Evolutionary conservation across 1,140 invertebrate genomes (phyloP).

Genomic region (Hormaphis cornu): DNA sequence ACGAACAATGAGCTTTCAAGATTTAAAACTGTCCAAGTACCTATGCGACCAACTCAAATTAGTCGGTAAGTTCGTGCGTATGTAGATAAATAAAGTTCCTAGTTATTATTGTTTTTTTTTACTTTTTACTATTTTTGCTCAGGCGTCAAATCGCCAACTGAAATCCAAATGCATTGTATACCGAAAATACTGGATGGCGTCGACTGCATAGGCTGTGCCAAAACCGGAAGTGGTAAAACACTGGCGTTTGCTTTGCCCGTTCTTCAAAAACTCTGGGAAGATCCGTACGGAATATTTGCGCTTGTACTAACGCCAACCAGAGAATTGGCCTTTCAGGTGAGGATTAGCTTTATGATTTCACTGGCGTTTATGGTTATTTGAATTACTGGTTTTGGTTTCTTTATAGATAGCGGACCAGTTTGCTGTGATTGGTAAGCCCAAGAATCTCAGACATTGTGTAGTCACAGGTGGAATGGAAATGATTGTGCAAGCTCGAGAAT

Average conservation of each 20-base stretch:
- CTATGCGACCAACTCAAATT: constrained; percentile 10
- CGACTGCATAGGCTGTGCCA: constrained; percentile 89
- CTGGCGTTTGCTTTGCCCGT: constrained; percentile 94
- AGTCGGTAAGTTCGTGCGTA: not conserved
- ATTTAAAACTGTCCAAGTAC: constrained; percentile 1
- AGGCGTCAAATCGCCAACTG: constrained; percentile 73
- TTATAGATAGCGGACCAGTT: constrained; percentile 87
- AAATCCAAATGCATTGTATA: constrained; percentile 76
- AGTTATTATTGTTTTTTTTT: not conserved
- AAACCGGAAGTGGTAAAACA: constrained; percentile 97
- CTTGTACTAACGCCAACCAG: constrained; percentile 92
- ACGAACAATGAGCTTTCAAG: not conserved
- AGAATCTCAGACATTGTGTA: constrained; percentile 69
- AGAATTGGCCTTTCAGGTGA: constrained; percentile 77
- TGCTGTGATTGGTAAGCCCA: constrained; percentile 71
- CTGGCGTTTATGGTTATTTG: not conserved
- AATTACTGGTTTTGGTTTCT: constrained; percentile 10
- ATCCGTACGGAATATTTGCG: constrained; percentile 90
- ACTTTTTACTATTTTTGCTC: not conserved
- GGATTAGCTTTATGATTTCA: not conserved
- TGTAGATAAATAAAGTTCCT: not conserved
- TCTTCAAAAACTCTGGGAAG: constrained; percentile 78
- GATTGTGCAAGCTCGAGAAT: constrained; percentile 74
- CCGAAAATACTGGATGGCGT: constrained; percentile 67
- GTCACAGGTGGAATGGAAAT: constrained; percentile 92